phyloP scores from a whole-genome alignment of 2,113 vertebrate species.

The Ovibos moschatus region DNA sequence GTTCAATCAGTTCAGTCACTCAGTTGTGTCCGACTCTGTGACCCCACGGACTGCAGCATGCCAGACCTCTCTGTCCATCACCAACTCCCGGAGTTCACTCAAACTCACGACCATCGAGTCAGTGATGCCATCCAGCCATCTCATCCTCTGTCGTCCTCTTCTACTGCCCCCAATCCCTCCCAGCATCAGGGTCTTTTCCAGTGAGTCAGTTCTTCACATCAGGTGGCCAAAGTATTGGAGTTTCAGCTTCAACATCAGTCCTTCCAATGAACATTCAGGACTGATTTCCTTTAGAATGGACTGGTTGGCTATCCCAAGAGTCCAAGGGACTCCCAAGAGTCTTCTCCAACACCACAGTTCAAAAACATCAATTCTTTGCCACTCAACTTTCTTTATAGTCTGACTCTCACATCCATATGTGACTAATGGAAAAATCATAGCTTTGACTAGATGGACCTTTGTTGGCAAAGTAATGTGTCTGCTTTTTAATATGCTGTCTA shows the following conservation, averaged over 20 bases:
- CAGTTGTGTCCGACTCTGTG: rapidly evolving
- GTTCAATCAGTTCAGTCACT: neutral
- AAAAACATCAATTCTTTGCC: neutral
- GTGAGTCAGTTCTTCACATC: neutral
- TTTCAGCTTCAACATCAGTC: neutral
- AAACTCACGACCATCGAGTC: neutral
- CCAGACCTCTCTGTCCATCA: neutral
- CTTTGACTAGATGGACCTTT: neutral
- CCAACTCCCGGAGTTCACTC: neutral
- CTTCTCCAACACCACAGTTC: neutral
- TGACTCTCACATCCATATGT: neutral
- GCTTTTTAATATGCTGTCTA: neutral
- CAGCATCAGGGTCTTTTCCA: neutral
- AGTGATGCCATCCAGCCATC: neutral
- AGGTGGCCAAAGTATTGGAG: neutral
- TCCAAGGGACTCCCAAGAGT: neutral
- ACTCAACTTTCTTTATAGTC: neutral
- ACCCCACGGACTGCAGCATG: neutral
- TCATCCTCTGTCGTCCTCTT: neutral
- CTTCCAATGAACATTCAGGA: neutral
- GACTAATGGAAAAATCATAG: neutral
- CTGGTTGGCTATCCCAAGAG: neutral
- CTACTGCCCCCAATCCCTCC: neutral
- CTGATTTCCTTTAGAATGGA: neutral
- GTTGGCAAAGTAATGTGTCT: neutral